Percentiles rank a stretch among this genome's conserved stretches.
Evolutionary conservation across 2,797 vertebrate genomes (phyloP).

Genomic region (Chromis chromis): DNA sequence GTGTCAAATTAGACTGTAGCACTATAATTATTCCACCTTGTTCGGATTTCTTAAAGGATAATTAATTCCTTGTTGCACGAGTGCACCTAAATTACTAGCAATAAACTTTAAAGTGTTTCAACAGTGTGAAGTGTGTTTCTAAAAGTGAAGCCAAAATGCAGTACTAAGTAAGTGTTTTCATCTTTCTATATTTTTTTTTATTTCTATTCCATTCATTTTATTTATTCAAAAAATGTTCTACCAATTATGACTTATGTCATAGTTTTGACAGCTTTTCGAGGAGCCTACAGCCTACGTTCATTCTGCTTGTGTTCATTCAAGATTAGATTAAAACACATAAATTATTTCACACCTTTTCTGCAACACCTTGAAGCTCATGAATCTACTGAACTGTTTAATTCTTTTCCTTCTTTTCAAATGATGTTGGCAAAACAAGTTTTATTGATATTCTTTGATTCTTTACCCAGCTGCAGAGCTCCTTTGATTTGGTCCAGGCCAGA

Average conservation of each 20-base stretch:
- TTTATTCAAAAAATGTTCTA: background rate
- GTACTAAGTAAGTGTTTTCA: background rate
- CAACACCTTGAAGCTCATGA: background rate
- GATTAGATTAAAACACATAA: background rate
- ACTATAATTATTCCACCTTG: constrained; percentile 5
- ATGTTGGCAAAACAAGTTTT: background rate
- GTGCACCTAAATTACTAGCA: constrained; percentile 1
- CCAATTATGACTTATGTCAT: background rate
- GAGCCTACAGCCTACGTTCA: background rate
- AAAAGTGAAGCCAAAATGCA: background rate
- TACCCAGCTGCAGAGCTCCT: constrained; percentile 96
- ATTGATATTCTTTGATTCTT: constrained; percentile 28
- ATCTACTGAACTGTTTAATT: background rate
- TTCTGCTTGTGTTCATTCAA: background rate
- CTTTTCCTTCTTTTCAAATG: background rate
- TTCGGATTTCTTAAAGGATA: background rate
- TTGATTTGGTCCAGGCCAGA: constrained; percentile 99
- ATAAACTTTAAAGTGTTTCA: background rate
- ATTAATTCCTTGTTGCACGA: constrained; percentile 11
- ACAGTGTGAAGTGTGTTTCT: background rate
- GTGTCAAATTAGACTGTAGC: constrained; percentile 8
- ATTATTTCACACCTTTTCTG: background rate
- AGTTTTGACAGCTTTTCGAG: too few relatives aligned
- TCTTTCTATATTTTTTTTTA: background rate
- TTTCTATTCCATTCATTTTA: background rate